Conservation (phyloP, 1,140 invertebrate genomes). For the Tribolium castaneum region DNA sequence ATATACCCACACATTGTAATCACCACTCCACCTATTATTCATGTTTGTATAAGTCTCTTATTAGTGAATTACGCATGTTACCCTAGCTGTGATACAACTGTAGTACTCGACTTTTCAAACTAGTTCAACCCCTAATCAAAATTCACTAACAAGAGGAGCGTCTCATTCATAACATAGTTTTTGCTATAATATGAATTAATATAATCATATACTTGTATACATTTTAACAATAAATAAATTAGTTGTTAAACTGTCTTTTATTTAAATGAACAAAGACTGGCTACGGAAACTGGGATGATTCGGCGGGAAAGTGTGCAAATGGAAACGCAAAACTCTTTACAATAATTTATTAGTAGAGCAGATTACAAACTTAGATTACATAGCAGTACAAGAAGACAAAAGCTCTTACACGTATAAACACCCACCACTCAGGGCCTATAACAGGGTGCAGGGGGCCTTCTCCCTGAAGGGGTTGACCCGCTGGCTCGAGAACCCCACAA, state of each 20-base stretch:
- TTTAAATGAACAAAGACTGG: too few species aligned
- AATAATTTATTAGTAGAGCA: conserved; percentile 9
- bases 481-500: conserved; percentile 94
- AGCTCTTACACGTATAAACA: conserved; percentile 18
- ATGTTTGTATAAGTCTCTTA: conserved; percentile 24
- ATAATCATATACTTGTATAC: conserved; percentile 43
- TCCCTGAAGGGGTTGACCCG: conserved; percentile 98
- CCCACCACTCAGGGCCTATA: conserved; percentile 65
- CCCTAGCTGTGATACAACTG: conserved; percentile 45
- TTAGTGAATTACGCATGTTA: conserved; percentile 43
- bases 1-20: conserved; percentile 7
- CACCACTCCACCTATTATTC: neutral
- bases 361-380: conserved; percentile 20
- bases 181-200: conserved; percentile 16
- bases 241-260: conserved; percentile 21
- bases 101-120: conserved; percentile 1
- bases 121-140: conserved; percentile 4
- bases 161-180: conserved; percentile 29
- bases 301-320: neutral
- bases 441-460: conserved; percentile 90
- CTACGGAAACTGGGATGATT: too few species aligned
- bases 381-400: conserved; percentile 13
- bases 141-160: conserved; percentile 38
- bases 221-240: conserved; percentile 43
- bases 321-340: neutral